Conservation (phyloP, 2,797 vertebrate species). For the Sphenopsis melanotis region DNA sequence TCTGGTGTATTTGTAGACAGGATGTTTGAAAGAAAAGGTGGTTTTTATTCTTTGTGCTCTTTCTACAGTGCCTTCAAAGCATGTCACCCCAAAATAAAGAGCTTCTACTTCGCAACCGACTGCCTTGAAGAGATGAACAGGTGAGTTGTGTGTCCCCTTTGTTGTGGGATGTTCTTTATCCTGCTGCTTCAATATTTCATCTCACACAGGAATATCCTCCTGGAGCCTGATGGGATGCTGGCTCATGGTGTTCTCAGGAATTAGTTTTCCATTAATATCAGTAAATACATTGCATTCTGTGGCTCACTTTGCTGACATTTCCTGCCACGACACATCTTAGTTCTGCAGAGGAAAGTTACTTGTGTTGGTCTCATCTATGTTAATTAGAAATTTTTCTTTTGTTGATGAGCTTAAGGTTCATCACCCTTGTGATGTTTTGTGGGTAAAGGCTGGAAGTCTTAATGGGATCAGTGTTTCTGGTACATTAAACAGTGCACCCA, state of each 20-base stretch:
- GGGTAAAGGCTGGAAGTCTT: neutral
- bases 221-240: neutral
- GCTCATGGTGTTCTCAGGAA: neutral
- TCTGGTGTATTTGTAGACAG: neutral
- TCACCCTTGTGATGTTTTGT: neutral
- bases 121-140: slow-evolving; percentile 93
- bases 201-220: neutral
- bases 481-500: neutral
- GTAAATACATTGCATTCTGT: too few relatives aligned
- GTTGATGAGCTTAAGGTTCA: neutral
- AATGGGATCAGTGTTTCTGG: neutral
- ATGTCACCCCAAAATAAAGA: slow-evolving; percentile 92
- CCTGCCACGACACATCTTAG: neutral
- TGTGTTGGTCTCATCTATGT: neutral
- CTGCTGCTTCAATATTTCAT: neutral
- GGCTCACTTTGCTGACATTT: neutral
- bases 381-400: neutral
- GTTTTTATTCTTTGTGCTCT: slow-evolving; percentile 13
- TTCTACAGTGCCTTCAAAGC: slow-evolving; percentile 88
- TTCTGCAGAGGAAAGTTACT: neutral
- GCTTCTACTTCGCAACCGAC: slow-evolving; percentile 90
- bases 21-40: neutral
- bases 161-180: neutral
- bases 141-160: slow-evolving; percentile 62
- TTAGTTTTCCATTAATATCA: neutral